phyloP scores from a whole-genome alignment of 1,140 invertebrate genomes.

The Tribolium madens region DNA sequence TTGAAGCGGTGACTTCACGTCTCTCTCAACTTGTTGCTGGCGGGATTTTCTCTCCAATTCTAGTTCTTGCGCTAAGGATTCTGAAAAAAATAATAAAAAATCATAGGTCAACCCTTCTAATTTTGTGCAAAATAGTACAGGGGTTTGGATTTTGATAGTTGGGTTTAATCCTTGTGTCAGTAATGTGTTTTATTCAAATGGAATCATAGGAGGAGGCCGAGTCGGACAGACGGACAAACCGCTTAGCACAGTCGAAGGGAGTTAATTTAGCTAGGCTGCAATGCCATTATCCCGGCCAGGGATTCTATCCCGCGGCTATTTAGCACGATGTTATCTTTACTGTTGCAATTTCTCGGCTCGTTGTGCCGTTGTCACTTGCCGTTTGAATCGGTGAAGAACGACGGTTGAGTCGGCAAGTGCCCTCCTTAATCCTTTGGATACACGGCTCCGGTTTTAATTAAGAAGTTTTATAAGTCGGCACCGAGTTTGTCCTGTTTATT shows the following conservation, averaged over 20 bases:
- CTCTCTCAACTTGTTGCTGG: conserved; percentile 81
- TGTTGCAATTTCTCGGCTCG: conserved; percentile 60
- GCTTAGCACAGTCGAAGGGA: conserved; percentile 49
- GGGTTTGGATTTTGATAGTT: no score
- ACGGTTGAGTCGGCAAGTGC: neutral
- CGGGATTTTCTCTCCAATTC: conserved; percentile 87
- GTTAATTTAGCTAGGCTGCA: conserved; percentile 53
- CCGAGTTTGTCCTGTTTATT: conserved; percentile 35
- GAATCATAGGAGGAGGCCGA: conserved; percentile 43
- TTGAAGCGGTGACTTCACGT: conserved; percentile 86
- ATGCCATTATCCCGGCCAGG: conserved; percentile 55
- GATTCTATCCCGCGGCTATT: conserved; percentile 55
- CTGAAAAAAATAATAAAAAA: conserved; percentile 68
- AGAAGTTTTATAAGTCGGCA: conserved; percentile 49
- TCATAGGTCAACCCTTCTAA: neutral
- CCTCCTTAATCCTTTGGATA: conserved; percentile 51
- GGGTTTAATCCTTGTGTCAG: neutral
- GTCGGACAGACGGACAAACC: conserved; percentile 52
- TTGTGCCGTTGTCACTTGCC: conserved; percentile 53
- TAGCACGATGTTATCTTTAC: conserved; percentile 60
- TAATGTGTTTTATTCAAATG: conserved; percentile 51
- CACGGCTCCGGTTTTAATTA: conserved; percentile 50
- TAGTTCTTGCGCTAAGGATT: conserved; percentile 85
- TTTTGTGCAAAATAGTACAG: no score
- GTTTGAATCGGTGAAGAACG: conserved; percentile 44